These are phyloP conservation scores for Anastrepha ludens DNA, from an alignment of 1,140 invertebrate species.

Conservation along the genomic window DNA sequence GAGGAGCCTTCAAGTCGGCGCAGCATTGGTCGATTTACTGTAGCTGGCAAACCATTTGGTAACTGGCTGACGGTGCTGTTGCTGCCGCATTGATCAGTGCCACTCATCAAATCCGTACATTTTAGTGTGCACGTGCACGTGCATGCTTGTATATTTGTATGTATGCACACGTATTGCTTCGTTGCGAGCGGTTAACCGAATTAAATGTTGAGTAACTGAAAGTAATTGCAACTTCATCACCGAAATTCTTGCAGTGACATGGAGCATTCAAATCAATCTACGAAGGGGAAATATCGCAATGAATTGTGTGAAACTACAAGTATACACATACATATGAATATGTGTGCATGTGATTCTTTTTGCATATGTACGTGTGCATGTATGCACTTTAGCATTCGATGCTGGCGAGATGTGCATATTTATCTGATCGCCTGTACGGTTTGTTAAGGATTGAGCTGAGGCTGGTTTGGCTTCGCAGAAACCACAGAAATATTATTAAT, in stretches of 20 bases:
- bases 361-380: background rate
- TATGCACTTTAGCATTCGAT: background rate
- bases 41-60: background rate
- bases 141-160: background rate
- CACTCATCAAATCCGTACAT: background rate
- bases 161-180: background rate
- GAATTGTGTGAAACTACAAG: background rate
- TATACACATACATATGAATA: background rate
- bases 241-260: constrained; percentile 51
- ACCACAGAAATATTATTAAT: background rate
- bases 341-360: background rate
- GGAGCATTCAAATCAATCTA: constrained; percentile 40
- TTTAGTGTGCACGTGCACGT: background rate
- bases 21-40: constrained; percentile 19
- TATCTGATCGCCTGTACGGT: constrained; percentile 5
- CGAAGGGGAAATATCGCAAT: background rate
- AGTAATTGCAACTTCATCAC: constrained; percentile 53
- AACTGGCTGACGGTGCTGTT: background rate
- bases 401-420: background rate
- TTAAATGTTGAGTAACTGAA: constrained; percentile 56
- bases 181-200: constrained; percentile 54
- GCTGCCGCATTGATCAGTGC: background rate
- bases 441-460: background rate
- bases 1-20: background rate
- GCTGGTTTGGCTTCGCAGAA: background rate